These are phyloP conservation scores for Chaitophorus viminalis DNA, from an alignment of 2,888 invertebrate species.

Conservation along the genomic window DNA sequence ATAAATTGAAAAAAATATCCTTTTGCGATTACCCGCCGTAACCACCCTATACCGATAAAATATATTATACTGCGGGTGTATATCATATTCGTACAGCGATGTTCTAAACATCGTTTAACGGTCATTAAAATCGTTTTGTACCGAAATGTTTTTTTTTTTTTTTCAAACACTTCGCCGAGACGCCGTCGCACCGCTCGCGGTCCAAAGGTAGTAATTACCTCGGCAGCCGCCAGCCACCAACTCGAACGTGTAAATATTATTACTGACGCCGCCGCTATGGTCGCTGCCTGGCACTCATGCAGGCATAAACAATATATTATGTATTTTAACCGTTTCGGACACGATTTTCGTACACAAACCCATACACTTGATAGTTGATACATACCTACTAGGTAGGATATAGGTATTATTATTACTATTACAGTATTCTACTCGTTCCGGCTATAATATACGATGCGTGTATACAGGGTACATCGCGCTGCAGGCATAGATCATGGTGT, in stretches of 20 bases:
- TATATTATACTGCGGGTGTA: neutral
- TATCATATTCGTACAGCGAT: neutral
- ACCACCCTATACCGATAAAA: neutral
- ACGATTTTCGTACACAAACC: neutral
- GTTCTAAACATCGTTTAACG: conserved; percentile 47
- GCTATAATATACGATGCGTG: neutral
- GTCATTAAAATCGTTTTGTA: conserved; percentile 40
- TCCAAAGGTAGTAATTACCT: conserved; percentile 45
- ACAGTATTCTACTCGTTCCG: neutral
- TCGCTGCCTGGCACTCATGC: too few relatives aligned
- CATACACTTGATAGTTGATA: neutral
- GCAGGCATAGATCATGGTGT: neutral
- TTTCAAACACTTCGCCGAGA: neutral
- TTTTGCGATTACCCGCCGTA: neutral
- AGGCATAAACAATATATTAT: conserved; percentile 49
- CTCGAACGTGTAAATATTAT: conserved; percentile 53
- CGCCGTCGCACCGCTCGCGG: neutral
- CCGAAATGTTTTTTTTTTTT: conserved; percentile 31
- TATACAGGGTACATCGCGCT: neutral
- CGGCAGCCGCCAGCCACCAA: neutral
- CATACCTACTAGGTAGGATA: too few relatives aligned
- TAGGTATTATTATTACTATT: neutral
- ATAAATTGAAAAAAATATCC: neutral
- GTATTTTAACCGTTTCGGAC: conserved; percentile 21
- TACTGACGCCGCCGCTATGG: conserved; percentile 4